Evolutionary conservation across 2,797 vertebrate species (phyloP).

Genomic region (Acestrorhynchus altus): DNA sequence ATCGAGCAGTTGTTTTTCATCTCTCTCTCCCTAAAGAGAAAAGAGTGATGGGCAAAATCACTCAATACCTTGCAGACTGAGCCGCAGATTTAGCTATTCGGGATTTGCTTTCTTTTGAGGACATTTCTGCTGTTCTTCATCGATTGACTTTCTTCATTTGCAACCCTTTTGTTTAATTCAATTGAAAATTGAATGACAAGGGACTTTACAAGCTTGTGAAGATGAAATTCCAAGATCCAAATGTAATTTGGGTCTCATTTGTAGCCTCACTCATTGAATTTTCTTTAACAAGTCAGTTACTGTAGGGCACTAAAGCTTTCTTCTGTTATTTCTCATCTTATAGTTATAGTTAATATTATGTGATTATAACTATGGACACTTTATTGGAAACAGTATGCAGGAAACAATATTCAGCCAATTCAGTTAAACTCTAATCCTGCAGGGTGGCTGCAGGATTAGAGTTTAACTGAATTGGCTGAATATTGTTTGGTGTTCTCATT

Average conservation of each 20-base stretch:
- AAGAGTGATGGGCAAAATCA: neutral
- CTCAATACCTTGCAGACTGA: conserved; percentile 27
- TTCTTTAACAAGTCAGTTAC: neutral
- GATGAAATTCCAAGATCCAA: neutral
- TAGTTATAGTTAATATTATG: neutral
- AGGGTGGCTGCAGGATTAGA: too few species aligned
- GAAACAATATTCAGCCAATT: too few species aligned
- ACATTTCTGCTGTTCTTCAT: conserved; percentile 2
- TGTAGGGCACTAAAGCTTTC: neutral
- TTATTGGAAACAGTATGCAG: neutral
- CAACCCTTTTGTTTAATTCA: conserved; percentile 5
- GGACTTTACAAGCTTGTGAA: neutral
- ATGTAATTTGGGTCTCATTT: neutral
- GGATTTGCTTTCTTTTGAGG: conserved; percentile 11
- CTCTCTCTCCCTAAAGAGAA: conserved; percentile 1
- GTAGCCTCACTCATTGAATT: neutral
- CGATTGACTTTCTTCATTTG: neutral
- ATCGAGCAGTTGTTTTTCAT: conserved; percentile 13
- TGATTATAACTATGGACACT: neutral
- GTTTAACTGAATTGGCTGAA: too few species aligned
- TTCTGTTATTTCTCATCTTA: neutral
- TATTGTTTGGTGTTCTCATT: neutral
- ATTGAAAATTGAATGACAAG: neutral
- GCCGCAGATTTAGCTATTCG: conserved; percentile 1
- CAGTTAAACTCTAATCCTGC: too few species aligned